Evolutionary conservation across 2,888 invertebrate species (phyloP).

Genomic region (Apocheima hispidaria): DNA sequence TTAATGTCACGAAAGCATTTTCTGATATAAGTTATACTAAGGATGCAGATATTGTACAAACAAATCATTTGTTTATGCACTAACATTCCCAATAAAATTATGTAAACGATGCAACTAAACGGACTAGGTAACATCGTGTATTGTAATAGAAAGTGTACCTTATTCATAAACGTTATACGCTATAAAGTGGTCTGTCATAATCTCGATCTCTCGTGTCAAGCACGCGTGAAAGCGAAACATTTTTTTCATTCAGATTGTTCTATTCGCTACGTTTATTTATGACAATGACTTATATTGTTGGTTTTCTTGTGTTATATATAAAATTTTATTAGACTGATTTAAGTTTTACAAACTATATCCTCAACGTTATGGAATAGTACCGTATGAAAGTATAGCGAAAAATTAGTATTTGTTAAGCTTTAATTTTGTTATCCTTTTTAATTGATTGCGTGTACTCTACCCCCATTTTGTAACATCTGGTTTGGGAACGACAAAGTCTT

Average conservation of each 20-base stretch:
- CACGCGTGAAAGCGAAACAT: no score
- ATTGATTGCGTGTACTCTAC: neutral
- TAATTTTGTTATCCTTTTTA: slow-evolving; percentile 23
- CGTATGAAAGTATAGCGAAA: neutral
- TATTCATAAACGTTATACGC: no score
- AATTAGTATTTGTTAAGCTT: slow-evolving; percentile 32
- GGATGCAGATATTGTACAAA: no score
- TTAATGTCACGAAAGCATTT: no score
- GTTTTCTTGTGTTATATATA: no score
- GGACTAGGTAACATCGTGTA: neutral
- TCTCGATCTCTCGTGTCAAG: no score
- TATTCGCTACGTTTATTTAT: no score
- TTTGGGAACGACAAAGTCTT: neutral
- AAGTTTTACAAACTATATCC: slow-evolving; percentile 3
- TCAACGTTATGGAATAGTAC: slow-evolving; percentile 5
- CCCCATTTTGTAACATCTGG: neutral
- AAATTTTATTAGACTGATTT: slow-evolving; percentile 18
- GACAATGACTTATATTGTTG: no score
- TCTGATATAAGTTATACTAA: no score
- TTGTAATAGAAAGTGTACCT: no score
- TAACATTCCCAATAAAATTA: neutral
- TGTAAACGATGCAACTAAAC: neutral
- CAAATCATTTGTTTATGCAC: neutral
- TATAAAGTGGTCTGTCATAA: no score
- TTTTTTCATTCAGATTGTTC: no score